Evolutionary conservation across 2,888 invertebrate genomes (phyloP), one percentile per base, ranked within the genome.

Genomic region (Cephonodes hylas): DNA sequence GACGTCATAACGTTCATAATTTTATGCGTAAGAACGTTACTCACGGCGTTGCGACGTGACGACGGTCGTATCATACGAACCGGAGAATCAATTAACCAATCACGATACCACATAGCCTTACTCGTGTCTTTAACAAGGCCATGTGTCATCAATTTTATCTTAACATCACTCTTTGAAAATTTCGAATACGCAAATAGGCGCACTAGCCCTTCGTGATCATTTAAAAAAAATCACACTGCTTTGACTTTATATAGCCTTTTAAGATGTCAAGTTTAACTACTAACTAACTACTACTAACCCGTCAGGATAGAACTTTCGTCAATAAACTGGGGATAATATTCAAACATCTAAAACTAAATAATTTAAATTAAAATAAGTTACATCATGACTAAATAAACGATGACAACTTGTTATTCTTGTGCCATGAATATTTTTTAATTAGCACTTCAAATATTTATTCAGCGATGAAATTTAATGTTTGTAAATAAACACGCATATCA

Each of bases 1-100:
- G 66, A 71, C 72, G 72, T 69, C 67, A 68, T 44, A 42, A 13
- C n/a, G 61, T 27, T 58, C 62, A 60, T 64, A 25, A 48, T 63
- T 59, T 64, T 56, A 64, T 63, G 65, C 61, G 62, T 67, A 62
- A 62, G 48, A 48, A 38, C 42, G 46, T 67, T 59, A 62, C 63
- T 63, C 57, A 61, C 60, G 66, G 62, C 64, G 60, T 56, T 59
- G 31, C 59, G 27, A 63, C 45, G 62, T 46, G 64, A 61, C 65
- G 38, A 13, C 20, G 34, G 18, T 42, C 42, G 15, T 58, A 42
- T 58, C 58, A 10, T 25, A 25, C 23, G 42, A 58, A 58, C 58
- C 42, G 42, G 25, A 56, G 42, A 59, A 63, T 38, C 59, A 66
- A 57, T 61, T 53, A 61, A 57, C 60, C 62, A 59, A 58, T 63